Base-by-base conservation (phyloP, 2,797 vertebrate species). In the Mus minutoides region DNA sequence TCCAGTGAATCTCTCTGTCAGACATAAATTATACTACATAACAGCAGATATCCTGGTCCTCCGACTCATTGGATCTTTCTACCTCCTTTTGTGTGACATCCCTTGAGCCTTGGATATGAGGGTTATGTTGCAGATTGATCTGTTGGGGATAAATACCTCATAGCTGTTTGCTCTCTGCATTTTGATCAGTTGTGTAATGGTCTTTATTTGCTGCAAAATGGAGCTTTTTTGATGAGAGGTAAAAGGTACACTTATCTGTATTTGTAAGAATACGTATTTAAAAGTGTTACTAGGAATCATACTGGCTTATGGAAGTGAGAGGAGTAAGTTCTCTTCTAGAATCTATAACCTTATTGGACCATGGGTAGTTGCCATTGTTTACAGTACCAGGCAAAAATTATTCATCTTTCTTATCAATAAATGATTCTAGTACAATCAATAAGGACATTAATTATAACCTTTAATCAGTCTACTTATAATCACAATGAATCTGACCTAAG, bases 401-500 rank as follows among this genome's bases (percentile, higher is more conserved):
- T 64, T 84, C 62, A 17, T 86, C 37, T 4, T 90, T 92, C 52
- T 83, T 86, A 90, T 88, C 76, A 95, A 56, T 78, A 73, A 90
- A 64, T 90, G 43, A 1, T n/a, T 79, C 24, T 56, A 84, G n/a
- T 92, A 11, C 67, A 80, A 49, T 49, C 56, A 94, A 86, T 16
- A 94, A 76, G 62, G 34, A 43, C 37, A 84, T 78, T 79, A 60
- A 46, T 90, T 88, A 46, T 75, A 79, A 58, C 37, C n/a, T 90
- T 90, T 77, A 69, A n/a, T 90, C 40, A 79, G 1, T 13, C 19
- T 34, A 71, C 56, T 79, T 88, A 12, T 24, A 69, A 54, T 79
- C 26, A 89, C 83, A 75, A 92, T 77, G 90, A 91, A 96, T 91
- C 34, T 83, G 37, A 62, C 67, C 56, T 83, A 86, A 96, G 13